A percentile compares a stretch with the other conserved stretches of the same genome.
Evolutionary conservation across 2,888 invertebrate species (phyloP).

Genomic region (Adineta ricciae): DNA sequence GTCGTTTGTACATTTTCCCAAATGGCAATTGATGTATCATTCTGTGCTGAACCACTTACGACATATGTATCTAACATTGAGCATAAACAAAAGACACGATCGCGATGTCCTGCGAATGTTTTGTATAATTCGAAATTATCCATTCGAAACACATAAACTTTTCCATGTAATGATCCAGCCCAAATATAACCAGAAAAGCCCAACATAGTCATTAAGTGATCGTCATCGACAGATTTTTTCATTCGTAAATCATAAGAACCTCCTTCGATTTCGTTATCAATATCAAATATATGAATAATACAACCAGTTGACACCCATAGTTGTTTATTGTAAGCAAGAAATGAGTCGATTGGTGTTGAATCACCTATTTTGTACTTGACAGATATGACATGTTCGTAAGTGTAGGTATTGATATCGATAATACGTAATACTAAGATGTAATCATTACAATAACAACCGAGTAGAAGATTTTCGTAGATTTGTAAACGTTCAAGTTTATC

Average conservation of each 20-base stretch:
- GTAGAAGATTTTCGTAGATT: neutral
- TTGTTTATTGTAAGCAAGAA: neutral
- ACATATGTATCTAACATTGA: neutral
- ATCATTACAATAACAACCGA: neutral
- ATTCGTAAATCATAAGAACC: neutral
- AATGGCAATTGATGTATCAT: constrained; percentile 5
- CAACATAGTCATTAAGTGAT: neutral
- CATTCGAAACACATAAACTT: neutral
- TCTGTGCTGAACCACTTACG: neutral
- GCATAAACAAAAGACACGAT: neutral
- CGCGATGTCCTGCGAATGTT: neutral
- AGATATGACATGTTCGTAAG: neutral
- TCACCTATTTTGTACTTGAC: neutral
- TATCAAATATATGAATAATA: neutral
- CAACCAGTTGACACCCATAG: neutral
- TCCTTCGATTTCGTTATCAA: neutral
- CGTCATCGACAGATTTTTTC: constrained; percentile 16
- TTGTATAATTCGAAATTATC: constrained; percentile 8
- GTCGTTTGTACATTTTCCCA: neutral
- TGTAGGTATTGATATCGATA: neutral
- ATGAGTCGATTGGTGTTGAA: neutral
- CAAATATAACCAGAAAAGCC: neutral
- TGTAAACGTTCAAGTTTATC: neutral
- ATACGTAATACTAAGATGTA: neutral
- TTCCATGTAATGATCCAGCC: neutral